A percentile compares a stretch with the other conserved stretches of the same genome.
phyloP scores from a whole-genome alignment of 1,140 invertebrate genomes.

The Trichonephila clavipes region DNA sequence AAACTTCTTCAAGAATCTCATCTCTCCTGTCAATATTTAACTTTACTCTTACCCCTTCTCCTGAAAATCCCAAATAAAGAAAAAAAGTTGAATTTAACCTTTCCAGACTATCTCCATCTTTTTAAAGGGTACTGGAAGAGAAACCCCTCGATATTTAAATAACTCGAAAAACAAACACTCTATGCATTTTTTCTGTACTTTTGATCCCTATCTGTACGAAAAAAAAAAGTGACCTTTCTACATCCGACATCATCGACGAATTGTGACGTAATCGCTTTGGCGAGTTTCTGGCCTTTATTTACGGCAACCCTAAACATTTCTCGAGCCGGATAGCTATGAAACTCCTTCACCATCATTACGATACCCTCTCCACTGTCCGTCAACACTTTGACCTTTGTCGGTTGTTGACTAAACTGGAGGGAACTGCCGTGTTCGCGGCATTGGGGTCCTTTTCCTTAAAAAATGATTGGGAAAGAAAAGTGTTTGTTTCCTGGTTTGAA shows the following conservation, averaged over 20 bases:
- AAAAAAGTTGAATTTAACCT: not conserved
- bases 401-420: not conserved
- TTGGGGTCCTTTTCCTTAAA: not conserved
- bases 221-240: conserved; percentile 43
- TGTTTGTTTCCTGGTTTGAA: not conserved
- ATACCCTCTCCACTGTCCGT: not conserved
- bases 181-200: not conserved
- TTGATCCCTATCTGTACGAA: not conserved
- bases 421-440: not conserved
- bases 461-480: not conserved
- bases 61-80: not conserved
- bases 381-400: conserved; percentile 21
- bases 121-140: not conserved
- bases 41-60: not conserved
- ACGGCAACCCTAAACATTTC: not conserved
- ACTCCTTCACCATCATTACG: conserved; percentile 13
- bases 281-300: conserved; percentile 3
- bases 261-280: conserved; percentile 36
- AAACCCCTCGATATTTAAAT: not conserved
- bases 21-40: conserved; percentile 23
- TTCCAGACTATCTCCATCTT: not conserved
- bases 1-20: not conserved
- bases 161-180: not conserved
- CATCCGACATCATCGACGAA: not conserved
- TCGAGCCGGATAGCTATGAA: conserved; percentile 13